Evolutionary conservation across 1,140 invertebrate genomes (phyloP).

Genomic region (Drosophila ambigua): DNA sequence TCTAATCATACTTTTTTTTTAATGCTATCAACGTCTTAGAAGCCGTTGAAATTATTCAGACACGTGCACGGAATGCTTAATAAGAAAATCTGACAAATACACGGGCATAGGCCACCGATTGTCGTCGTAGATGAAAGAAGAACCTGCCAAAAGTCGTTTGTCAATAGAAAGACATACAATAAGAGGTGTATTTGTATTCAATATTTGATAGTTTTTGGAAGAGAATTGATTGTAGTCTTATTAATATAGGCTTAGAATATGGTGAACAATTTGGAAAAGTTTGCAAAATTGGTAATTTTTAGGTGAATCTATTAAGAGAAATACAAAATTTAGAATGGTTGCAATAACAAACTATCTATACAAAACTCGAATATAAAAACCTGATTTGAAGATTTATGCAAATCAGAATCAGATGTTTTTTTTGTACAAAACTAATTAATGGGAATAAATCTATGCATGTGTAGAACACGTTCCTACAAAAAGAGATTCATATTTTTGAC

Average conservation of each 20-base stretch:
- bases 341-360: too few relatives aligned
- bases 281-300: too few relatives aligned
- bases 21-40: constrained; percentile 57
- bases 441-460: too few relatives aligned
- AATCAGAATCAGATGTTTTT: too few relatives aligned
- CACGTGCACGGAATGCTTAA: constrained; percentile 55
- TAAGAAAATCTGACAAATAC: constrained; percentile 20
- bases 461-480: constrained; percentile 20
- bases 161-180: constrained; percentile 8
- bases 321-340: too few relatives aligned
- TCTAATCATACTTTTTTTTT: constrained; percentile 46
- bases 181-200: not conserved
- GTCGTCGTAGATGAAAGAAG: constrained; percentile 38
- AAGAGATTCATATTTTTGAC: not conserved
- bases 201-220: too few relatives aligned
- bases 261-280: too few relatives aligned
- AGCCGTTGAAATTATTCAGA: constrained; percentile 64
- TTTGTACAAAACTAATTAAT: too few relatives aligned
- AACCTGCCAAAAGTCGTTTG: constrained; percentile 22
- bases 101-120: constrained; percentile 6
- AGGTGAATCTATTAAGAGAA: too few relatives aligned
- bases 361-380: not conserved
- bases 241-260: too few relatives aligned
- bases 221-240: too few relatives aligned
- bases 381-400: not conserved